A percentile compares a stretch with the other conserved stretches of the same genome.
Evolutionary conservation across 2,113 vertebrate species (phyloP).

Genomic region (Planiliza haematocheilus): DNA sequence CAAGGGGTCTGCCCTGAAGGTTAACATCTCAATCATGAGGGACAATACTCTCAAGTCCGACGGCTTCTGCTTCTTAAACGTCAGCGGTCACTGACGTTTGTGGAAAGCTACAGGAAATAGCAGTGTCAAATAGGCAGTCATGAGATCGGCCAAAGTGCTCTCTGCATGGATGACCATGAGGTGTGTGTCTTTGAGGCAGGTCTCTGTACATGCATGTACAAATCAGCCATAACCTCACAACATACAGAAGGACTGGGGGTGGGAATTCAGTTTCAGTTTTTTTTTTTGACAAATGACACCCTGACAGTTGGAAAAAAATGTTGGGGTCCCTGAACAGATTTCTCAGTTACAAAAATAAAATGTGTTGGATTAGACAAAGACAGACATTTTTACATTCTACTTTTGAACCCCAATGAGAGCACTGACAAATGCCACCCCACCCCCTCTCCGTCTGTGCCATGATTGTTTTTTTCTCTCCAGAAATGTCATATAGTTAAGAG

Average conservation of each 20-base stretch:
- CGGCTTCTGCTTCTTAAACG: constrained; percentile 46
- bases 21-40: constrained; percentile 75
- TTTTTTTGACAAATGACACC: constrained; percentile 84
- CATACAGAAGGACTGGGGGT: constrained; percentile 87
- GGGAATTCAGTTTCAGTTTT: constrained; percentile 78
- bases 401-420: constrained; percentile 85
- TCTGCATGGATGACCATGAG: constrained; percentile 20
- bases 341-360: constrained; percentile 88
- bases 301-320: constrained; percentile 85
- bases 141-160: constrained; percentile 13
- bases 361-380: constrained; percentile 85
- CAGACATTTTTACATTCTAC: constrained; percentile 84
- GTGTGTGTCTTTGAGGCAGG: constrained; percentile 28
- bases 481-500: constrained; percentile 82
- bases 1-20: constrained; percentile 63
- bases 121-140: constrained; percentile 24
- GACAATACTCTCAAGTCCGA: constrained; percentile 60
- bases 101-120: constrained; percentile 9
- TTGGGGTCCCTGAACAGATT: constrained; percentile 88
- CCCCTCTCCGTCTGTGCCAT: constrained; percentile 86
- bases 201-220: constrained; percentile 53
- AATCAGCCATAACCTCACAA: constrained; percentile 76
- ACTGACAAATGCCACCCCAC: constrained; percentile 84
- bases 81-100: constrained; percentile 40
- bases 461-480: constrained; percentile 78